These are phyloP conservation scores for Pterocles gutturalis DNA, from an alignment of 2,113 vertebrate species.

Conservation along the genomic window DNA sequence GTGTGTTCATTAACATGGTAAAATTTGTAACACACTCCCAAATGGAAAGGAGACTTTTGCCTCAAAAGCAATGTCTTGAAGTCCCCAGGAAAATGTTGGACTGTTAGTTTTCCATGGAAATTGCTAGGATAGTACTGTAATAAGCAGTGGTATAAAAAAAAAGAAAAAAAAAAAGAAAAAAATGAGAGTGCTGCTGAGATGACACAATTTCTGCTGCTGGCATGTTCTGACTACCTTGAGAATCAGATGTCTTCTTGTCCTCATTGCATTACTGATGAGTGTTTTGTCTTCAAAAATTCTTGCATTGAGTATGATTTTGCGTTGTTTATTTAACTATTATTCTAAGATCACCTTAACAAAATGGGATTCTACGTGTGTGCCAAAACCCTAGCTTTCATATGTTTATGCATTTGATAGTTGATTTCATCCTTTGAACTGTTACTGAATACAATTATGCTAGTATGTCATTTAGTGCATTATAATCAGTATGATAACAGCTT, in stretches of 20 bases:
- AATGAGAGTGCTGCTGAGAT: not conserved
- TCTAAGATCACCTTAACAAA: not conserved
- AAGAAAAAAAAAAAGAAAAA: not conserved
- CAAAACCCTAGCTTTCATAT: not conserved
- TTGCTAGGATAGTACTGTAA: not conserved
- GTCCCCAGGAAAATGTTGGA: not conserved
- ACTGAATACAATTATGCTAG: not conserved
- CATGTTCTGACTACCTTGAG: not conserved
- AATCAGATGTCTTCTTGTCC: not conserved
- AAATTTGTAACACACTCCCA: not conserved
- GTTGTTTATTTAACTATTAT: not conserved
- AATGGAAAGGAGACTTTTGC: not conserved
- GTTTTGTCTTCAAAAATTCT: not conserved
- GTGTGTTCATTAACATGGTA: not conserved
- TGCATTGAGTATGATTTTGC: not conserved
- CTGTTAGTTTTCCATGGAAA: not conserved
- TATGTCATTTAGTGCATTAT: not conserved
- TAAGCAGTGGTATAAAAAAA: not conserved
- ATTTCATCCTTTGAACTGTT: not conserved
- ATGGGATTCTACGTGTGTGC: not conserved
- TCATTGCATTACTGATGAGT: not conserved
- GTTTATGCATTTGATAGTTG: not conserved
- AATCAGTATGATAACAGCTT: constrained; percentile 5
- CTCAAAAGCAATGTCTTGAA: not conserved
- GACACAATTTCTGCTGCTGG: not conserved